A percentile compares a stretch with the other conserved stretches of the same genome.
Evolutionary conservation across 2,113 vertebrate genomes (phyloP).

Genomic region (Probosciger aterrimus): DNA sequence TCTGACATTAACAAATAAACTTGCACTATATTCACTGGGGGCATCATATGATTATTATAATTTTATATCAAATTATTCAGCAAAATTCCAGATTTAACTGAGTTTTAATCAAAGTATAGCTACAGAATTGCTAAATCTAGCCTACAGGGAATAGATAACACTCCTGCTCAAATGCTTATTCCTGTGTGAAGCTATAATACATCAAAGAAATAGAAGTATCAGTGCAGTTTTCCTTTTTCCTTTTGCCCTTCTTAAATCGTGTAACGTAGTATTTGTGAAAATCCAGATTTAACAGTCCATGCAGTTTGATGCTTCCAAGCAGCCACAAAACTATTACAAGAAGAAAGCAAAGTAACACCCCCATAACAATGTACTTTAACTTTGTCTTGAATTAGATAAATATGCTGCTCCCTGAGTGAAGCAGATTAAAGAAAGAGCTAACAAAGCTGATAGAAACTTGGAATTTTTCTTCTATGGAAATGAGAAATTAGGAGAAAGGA

Average conservation of each 20-base stretch:
- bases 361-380: not conserved
- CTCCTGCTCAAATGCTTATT: not conserved
- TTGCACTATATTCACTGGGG: not conserved
- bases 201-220: not conserved
- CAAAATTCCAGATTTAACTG: not conserved
- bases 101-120: not conserved
- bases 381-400: not conserved
- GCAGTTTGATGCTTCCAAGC: not conserved
- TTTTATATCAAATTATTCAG: not conserved
- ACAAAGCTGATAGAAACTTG: not conserved
- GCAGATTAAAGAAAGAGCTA: not conserved
- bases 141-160: not conserved
- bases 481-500: not conserved
- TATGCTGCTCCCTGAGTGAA: not conserved
- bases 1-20: slow-evolving; percentile 41
- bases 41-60: not conserved
- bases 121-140: not conserved
- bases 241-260: not conserved
- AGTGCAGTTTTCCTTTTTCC: not conserved
- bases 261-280: not conserved
- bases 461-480: not conserved
- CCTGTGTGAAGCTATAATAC: not conserved
- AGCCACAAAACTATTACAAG: not conserved
- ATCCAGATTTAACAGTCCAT: not conserved
- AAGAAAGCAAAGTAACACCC: not conserved